phyloP scores from a whole-genome alignment of 35 echinoderm and acorn worm genomes.

The Lytechinus variegatus region DNA sequence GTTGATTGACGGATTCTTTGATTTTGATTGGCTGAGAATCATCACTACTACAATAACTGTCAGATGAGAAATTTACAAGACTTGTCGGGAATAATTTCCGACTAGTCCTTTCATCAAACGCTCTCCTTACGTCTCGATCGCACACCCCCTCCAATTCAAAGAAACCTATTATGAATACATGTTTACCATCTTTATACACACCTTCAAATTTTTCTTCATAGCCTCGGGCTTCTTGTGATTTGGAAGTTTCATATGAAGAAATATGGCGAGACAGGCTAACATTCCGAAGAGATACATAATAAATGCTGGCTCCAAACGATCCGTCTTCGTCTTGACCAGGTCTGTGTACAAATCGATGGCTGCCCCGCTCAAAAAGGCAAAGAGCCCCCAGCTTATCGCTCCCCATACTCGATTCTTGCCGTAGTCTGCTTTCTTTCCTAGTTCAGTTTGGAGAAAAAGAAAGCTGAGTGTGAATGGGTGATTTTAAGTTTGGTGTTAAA shows the following conservation, averaged over 20 bases:
- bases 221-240: constrained; percentile 51
- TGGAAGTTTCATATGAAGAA: constrained; percentile 37
- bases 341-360: constrained; percentile 49
- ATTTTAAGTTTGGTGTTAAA: too few species aligned
- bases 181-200: background rate
- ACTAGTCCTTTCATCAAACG: too few species aligned
- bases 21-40: too few species aligned
- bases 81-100: too few species aligned
- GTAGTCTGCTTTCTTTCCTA: constrained; percentile 16
- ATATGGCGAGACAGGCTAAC: background rate
- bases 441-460: background rate
- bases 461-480: background rate
- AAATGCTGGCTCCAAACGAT: constrained; percentile 63
- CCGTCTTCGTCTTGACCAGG: background rate
- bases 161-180: too few species aligned
- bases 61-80: too few species aligned
- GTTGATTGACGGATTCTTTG: too few species aligned
- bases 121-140: too few species aligned
- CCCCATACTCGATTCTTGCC: constrained; percentile 73
- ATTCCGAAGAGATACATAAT: constrained; percentile 57
- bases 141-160: too few species aligned
- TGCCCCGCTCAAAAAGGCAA: constrained; percentile 55
- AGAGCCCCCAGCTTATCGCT: constrained; percentile 61
- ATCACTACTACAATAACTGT: too few species aligned
- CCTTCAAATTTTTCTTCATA: constrained; percentile 42